phyloP scores from a whole-genome alignment of 2,797 vertebrate species.

The Phalloptychus januarius region DNA sequence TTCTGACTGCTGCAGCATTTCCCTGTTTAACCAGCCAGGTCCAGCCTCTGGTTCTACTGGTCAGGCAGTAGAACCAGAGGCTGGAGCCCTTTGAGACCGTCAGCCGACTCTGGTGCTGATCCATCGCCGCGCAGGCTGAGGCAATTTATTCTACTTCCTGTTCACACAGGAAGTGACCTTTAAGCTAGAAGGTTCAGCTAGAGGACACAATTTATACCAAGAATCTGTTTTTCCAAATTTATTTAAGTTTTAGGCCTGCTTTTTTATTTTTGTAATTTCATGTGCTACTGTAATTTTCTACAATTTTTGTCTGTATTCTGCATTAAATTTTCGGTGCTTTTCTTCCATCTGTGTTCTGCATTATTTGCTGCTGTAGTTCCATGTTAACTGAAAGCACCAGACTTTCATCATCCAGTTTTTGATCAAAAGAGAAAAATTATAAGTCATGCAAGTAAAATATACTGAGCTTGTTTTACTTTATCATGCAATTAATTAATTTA shows the following conservation, averaged over 20 bases:
- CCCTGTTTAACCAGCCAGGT: not conserved
- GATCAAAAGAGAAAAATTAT: too few species aligned
- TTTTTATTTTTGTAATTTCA: not conserved
- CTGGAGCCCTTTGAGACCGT: slow-evolving; percentile 9
- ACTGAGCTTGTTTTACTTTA: too few species aligned
- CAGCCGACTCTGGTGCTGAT: not conserved
- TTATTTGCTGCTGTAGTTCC: not conserved
- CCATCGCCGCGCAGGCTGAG: not conserved
- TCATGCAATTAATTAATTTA: too few species aligned
- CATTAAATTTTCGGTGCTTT: too few species aligned
- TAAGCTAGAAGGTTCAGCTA: not conserved
- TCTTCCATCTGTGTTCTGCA: not conserved
- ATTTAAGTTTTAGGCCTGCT: not conserved
- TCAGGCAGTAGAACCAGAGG: too few species aligned
- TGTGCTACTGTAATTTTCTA: rapidly evolving
- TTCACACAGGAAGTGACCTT: not conserved
- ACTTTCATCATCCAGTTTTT: too few species aligned
- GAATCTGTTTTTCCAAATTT: not conserved
- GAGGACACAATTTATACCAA: not conserved
- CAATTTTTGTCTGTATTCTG: not conserved
- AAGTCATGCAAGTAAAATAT: too few species aligned
- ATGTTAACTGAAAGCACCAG: not conserved
- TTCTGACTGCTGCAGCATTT: not conserved
- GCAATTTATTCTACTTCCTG: not conserved
- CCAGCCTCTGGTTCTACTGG: too few species aligned